phyloP scores from a whole-genome alignment of 2,797 vertebrate genomes.

The Neoniphon sammara region DNA sequence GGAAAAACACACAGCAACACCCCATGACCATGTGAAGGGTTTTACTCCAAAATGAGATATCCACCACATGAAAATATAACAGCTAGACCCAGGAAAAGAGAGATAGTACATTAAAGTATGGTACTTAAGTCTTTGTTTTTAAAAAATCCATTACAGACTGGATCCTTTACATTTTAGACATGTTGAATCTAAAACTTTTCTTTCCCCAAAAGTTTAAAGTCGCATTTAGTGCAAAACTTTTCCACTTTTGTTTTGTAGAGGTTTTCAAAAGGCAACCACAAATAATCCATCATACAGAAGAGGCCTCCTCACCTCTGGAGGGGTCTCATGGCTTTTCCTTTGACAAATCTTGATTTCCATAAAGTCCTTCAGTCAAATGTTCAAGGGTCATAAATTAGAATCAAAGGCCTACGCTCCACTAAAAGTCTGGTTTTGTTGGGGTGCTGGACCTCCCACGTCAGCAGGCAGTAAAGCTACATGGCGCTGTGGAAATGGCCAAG shows the following conservation, averaged over 20 bases:
- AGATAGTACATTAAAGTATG: conserved; percentile 8
- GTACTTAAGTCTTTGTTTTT: background rate
- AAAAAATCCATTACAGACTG: background rate
- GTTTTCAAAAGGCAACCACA: background rate
- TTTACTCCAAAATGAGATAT: conserved; percentile 55
- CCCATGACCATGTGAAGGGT: conserved; percentile 49
- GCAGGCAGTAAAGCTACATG: conserved; percentile 23
- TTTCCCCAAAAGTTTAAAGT: background rate
- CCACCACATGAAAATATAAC: conserved; percentile 34
- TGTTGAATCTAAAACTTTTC: background rate
- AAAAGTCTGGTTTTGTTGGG: conserved; percentile 23
- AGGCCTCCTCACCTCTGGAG: background rate
- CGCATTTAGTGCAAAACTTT: background rate
- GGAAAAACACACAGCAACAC: conserved; percentile 60
- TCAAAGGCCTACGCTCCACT: conserved; percentile 27
- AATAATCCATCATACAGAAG: background rate
- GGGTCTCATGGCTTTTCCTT: background rate
- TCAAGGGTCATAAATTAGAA: conserved; percentile 35
- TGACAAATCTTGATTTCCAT: conserved; percentile 1
- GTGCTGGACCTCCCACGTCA: conserved; percentile 44
- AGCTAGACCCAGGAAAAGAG: conserved; percentile 48
- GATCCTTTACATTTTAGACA: background rate
- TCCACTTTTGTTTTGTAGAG: background rate
- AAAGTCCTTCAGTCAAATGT: conserved; percentile 16
- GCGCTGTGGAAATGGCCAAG: conserved; percentile 32